phyloP scores from a whole-genome alignment of 2,113 vertebrate genomes.

The Piaya cayana region DNA sequence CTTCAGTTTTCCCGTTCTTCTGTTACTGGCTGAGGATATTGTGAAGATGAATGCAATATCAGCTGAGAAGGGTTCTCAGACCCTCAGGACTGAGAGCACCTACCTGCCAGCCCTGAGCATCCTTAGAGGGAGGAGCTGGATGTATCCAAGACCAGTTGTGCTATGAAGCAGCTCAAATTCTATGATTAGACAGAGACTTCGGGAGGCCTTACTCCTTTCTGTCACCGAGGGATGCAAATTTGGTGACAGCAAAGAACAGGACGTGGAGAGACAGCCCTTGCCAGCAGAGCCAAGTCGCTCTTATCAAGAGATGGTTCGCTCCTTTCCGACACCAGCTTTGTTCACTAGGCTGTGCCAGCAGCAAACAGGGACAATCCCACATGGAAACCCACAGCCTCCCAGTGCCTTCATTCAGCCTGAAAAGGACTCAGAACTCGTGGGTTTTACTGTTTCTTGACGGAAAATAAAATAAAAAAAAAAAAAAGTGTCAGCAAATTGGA shows the following conservation, averaged over 20 bases:
- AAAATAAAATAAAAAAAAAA: neutral
- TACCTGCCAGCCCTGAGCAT: neutral
- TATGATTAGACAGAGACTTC: neutral
- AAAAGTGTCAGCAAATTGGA: constrained; percentile 44
- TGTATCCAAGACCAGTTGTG: neutral
- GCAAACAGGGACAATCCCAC: neutral
- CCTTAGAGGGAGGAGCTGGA: neutral
- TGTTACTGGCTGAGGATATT: neutral
- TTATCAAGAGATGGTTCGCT: neutral
- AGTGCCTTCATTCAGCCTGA: neutral
- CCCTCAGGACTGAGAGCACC: neutral
- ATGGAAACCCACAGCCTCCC: neutral
- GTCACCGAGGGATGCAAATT: neutral
- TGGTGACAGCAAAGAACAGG: neutral
- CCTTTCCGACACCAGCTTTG: neutral
- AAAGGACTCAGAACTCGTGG: neutral
- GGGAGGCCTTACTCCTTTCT: neutral
- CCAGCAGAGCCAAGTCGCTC: neutral
- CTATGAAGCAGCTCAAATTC: neutral
- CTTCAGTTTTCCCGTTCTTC: neutral
- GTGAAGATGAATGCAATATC: neutral
- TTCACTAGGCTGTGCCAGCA: neutral
- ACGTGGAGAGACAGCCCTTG: neutral
- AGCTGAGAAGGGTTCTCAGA: neutral
- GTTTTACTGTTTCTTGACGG: neutral